Evolutionary conservation across 2,113 vertebrate genomes (phyloP).

Genomic region (Dinomys branickii): DNA sequence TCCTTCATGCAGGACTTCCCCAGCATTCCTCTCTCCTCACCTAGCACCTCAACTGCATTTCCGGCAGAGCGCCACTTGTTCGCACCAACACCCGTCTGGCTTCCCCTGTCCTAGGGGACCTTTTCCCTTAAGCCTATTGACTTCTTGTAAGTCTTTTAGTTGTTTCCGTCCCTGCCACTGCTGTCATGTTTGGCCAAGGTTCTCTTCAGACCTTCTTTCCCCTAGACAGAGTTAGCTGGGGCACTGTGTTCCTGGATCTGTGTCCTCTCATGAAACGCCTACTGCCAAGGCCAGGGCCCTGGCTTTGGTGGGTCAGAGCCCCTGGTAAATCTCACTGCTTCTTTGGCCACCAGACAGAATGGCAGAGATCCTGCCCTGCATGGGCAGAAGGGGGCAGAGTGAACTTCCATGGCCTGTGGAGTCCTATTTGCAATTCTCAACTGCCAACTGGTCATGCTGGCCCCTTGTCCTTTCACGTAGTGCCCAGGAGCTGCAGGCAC

Average conservation of each 20-base stretch:
- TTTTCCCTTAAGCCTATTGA: not conserved
- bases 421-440: not conserved
- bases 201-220: not conserved
- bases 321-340: not conserved
- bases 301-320: not conserved
- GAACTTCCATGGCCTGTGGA: not conserved
- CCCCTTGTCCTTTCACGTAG: not conserved
- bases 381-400: not conserved
- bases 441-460: not conserved
- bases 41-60: not conserved
- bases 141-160: not conserved
- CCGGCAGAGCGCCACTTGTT: not conserved
- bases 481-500: not conserved
- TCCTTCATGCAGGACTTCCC: not conserved
- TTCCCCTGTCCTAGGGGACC: not conserved
- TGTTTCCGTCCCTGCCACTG: not conserved
- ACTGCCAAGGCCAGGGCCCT: not conserved
- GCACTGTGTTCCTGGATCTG: accelerated
- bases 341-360: not conserved
- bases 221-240: not conserved
- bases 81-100: not conserved
- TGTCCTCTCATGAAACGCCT: not conserved
- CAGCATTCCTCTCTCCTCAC: not conserved
- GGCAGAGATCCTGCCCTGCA: not conserved
- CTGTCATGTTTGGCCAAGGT: not conserved